These are phyloP conservation scores for Siniperca knerii DNA, from an alignment of 2,113 vertebrate genomes.

Conservation along the genomic window DNA sequence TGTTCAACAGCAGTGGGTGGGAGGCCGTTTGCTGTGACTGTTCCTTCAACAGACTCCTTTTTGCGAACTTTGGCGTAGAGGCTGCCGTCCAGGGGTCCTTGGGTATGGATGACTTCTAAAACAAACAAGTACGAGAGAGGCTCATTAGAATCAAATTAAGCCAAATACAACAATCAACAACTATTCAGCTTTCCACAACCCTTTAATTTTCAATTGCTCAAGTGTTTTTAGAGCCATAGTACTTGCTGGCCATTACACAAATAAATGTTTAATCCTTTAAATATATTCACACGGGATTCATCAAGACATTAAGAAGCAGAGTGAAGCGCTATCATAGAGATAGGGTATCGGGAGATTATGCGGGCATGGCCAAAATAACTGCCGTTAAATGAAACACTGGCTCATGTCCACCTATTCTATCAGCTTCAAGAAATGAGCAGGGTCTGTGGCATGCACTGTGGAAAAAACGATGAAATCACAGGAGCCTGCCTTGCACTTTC, in stretches of 20 bases:
- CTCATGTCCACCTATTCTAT: slow-evolving; percentile 63
- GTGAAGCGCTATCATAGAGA: not conserved
- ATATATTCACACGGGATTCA: slow-evolving; percentile 21
- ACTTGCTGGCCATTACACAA: not conserved
- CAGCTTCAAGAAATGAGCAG: slow-evolving; percentile 75
- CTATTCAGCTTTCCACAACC: slow-evolving; percentile 1
- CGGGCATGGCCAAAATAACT: slow-evolving; percentile 53
- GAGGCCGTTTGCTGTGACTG: slow-evolving; percentile 85
- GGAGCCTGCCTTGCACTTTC: slow-evolving; percentile 48
- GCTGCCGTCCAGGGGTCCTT: slow-evolving; percentile 97
- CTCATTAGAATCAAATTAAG: slow-evolving; percentile 30
- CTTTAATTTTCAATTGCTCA: slow-evolving; percentile 11
- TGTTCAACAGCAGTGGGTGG: slow-evolving; percentile 75
- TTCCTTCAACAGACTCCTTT: slow-evolving; percentile 91
- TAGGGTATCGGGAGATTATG: slow-evolving; percentile 28
- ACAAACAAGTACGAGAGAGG: slow-evolving; percentile 67
- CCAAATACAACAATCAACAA: slow-evolving; percentile 5
- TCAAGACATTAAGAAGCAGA: not conserved
- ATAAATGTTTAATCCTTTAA: slow-evolving; percentile 3
- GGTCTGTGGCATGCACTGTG: slow-evolving; percentile 61
- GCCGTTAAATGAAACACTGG: slow-evolving; percentile 65
- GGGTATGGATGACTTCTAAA: slow-evolving; percentile 93
- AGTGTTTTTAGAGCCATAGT: slow-evolving; percentile 21
- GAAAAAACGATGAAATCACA: slow-evolving; percentile 68
- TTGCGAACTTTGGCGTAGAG: slow-evolving; percentile 99